phyloP scores from a whole-genome alignment of 1,140 invertebrate genomes.

The Lepidotrigona ventralis region DNA sequence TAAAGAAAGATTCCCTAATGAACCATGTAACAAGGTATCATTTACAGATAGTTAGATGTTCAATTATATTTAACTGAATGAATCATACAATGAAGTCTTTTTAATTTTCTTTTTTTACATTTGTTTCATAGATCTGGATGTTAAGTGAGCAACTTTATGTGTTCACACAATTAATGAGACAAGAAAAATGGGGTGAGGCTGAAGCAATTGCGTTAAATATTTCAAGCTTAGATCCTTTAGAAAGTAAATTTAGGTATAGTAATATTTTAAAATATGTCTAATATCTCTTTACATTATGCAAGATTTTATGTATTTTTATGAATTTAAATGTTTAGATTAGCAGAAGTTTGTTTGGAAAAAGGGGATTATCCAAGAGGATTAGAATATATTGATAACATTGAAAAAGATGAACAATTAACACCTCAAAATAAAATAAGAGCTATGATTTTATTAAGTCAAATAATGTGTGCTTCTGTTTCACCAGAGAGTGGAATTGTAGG shows the following conservation, averaged over 20 bases:
- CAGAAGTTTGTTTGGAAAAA: constrained; percentile 85
- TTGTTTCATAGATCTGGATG: constrained; percentile 84
- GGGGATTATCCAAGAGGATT: constrained; percentile 84
- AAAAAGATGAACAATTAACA: constrained; percentile 80
- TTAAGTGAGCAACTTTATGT: constrained; percentile 84
- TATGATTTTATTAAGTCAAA: constrained; percentile 87
- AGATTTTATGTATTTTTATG: neutral
- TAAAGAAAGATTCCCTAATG: constrained; percentile 83
- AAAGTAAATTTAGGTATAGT: constrained; percentile 81
- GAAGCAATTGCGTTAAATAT: constrained; percentile 87
- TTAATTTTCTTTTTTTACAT: neutral
- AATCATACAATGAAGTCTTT: neutral
- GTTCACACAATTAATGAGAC: constrained; percentile 82
- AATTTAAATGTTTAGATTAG: constrained; percentile 80
- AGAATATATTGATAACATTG: constrained; percentile 82
- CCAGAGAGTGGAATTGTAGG: constrained; percentile 77
- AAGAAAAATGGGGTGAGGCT: constrained; percentile 88
- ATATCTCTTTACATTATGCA: neutral
- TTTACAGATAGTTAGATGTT: neutral
- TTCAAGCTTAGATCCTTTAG: constrained; percentile 85
- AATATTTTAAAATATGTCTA: neutral
- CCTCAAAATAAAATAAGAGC: constrained; percentile 84
- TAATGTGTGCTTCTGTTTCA: constrained; percentile 82
- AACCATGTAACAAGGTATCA: constrained; percentile 79
- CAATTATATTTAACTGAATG: constrained; percentile 9